Percentiles rank a stretch among this genome's conserved stretches.
phyloP scores from a whole-genome alignment of 2,888 invertebrate species.

The Acholoe squamosa region DNA sequence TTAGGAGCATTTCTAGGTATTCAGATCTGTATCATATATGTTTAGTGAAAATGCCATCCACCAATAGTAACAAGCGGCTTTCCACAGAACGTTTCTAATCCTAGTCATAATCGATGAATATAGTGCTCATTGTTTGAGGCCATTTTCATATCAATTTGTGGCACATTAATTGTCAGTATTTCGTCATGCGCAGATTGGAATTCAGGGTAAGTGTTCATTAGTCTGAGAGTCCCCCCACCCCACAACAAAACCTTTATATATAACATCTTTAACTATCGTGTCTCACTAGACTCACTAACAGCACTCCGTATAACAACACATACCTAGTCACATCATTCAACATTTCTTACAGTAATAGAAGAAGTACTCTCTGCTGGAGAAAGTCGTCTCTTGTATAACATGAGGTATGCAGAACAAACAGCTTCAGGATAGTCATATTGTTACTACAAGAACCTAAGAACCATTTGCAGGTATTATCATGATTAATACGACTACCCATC shows the following conservation, averaged over 20 bases:
- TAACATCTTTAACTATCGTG: constrained; percentile 8
- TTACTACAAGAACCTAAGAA: constrained; percentile 15
- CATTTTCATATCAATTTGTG: too few relatives aligned
- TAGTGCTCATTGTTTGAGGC: too few relatives aligned
- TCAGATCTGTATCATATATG: too few relatives aligned
- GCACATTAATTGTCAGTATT: too few relatives aligned
- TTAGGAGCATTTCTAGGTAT: too few relatives aligned
- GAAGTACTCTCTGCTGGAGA: constrained; percentile 25
- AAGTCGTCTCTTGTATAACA: background rate
- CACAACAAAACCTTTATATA: background rate
- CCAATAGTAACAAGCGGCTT: too few relatives aligned
- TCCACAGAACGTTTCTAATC: too few relatives aligned
- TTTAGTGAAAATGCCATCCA: too few relatives aligned
- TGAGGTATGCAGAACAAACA: constrained; percentile 47
- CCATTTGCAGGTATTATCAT: background rate
- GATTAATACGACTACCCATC: constrained; percentile 27
- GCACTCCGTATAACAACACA: background rate
- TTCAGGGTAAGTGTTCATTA: constrained; percentile 21
- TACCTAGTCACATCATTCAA: constrained; percentile 35
- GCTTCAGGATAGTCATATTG: constrained; percentile 16
- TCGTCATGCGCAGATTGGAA: background rate
- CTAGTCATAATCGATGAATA: too few relatives aligned
- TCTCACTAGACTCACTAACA: background rate
- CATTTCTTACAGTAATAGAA: background rate
- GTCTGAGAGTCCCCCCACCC: constrained; percentile 15